Base-by-base conservation (phyloP, 2,888 invertebrate genomes). In the Dugesia japonica region DNA sequence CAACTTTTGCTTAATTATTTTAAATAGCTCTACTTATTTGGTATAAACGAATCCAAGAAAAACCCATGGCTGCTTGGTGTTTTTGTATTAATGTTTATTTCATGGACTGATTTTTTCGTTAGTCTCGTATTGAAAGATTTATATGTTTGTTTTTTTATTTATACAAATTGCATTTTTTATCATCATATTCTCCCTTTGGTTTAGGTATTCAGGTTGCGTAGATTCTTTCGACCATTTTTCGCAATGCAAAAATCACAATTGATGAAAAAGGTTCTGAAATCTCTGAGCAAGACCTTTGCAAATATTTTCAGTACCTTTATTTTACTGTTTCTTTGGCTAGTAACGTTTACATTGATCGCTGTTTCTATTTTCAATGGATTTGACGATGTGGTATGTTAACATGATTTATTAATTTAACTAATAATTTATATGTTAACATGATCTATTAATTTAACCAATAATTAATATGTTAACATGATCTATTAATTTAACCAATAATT, bases 231-330 rank as follows among this genome's bases (percentile, higher is more conserved):
- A 9, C 84, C 84, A 26, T 82, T 83, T 78, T 84, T 84, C 79
- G 80, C 84, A 26, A 79, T 84, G n/a, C 82, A 83, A 75, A 82
- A 83, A 77, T 84, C 83, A 7, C 81, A 82, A 4, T 79, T 84
- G 20, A 84, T 84, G 84, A 84, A 84, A 80, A 84, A 84, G 79
- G 83, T 82, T 74, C 81, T 84, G 26, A 84, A 84, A 79, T 82
- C 82, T 77, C 78, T 84, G 77, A 79, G 82, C 20, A 80, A 81
- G 77, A 83, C 83, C 0, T 73, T 84, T 23, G 82, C 83, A 72
- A 82, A 84, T 76, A 82, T 33, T 73, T 73, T 26, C 81, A 83
- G 83, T 79, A 82, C 83, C 15, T 78, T 83, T 72, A 72, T 83
- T 42, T 79, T 84, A 76, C 80, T 84, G 78, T 80, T 80, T 4